phyloP scores from a whole-genome alignment of 2,797 vertebrate genomes.

The Gymnoscopelus braueri region DNA sequence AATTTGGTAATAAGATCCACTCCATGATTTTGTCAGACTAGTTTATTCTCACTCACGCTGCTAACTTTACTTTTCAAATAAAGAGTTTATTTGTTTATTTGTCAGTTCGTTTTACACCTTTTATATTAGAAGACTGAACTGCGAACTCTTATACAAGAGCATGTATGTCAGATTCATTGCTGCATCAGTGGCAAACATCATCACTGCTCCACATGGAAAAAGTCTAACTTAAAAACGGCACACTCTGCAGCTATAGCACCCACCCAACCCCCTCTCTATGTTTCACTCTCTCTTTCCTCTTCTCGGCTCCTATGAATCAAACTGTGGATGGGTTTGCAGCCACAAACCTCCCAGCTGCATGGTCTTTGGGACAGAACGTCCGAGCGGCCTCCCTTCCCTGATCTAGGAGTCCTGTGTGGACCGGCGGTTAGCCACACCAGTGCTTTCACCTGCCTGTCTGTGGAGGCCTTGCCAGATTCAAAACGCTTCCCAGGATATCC shows the following conservation, averaged over 20 bases:
- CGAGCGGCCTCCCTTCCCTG: constrained; percentile 45
- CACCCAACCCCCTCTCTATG: constrained; percentile 34
- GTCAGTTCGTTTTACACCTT: not conserved
- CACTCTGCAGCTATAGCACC: constrained; percentile 28
- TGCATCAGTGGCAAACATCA: not conserved
- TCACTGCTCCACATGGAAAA: constrained; percentile 36
- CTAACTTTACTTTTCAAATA: constrained; percentile 13
- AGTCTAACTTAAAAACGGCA: constrained; percentile 18
- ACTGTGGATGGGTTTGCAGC: constrained; percentile 48
- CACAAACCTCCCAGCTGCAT: constrained; percentile 62
- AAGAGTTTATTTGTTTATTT: not conserved
- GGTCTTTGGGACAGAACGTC: constrained; percentile 51
- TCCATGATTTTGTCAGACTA: constrained; percentile 7
- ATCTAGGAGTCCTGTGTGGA: constrained; percentile 51
- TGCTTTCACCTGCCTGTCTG: constrained; percentile 64
- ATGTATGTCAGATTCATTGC: not conserved
- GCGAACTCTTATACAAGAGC: not conserved
- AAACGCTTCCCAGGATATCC: constrained; percentile 27
- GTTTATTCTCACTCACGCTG: constrained; percentile 1
- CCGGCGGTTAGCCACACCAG: constrained; percentile 63
- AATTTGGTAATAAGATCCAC: constrained; percentile 30
- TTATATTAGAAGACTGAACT: not conserved
- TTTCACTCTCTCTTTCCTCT: constrained; percentile 26
- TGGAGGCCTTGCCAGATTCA: constrained; percentile 44
- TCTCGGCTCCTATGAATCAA: constrained; percentile 35